Evolutionary conservation across 1,140 invertebrate genomes (phyloP), one percentile per base, ranked within the genome.

Genomic region (Lasaia peninsularis): DNA sequence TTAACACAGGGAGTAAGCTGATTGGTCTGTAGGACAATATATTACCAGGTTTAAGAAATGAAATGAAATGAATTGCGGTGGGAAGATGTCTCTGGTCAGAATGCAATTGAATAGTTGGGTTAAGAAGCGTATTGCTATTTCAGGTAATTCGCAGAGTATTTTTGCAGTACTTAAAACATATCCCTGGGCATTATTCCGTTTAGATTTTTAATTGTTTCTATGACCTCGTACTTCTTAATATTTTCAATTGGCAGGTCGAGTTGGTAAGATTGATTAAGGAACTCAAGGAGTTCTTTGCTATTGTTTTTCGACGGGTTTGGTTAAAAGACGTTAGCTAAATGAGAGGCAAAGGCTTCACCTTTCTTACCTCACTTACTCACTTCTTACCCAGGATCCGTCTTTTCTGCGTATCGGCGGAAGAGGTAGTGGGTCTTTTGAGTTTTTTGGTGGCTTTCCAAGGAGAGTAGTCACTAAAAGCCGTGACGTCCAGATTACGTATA

Each of bases 361-460:
- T 67, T 71, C 0, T 67, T n/a, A n/a, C n/a, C n/a, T n/a, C n/a
- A n/a, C 64, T 8, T 8, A 4, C 31, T 62, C 61, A 32, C 18
- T 63, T 12, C 14, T 49, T n/a, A 54, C 65, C 62, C 62, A 65
- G 1, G n/a, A 28, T 14, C 10, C 24, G 33, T 61, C 40, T 11
- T n/a, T 6, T 53, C 21, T 54, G 7, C 50, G 40, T 14, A 71
- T 28, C 1, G 60, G 57, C 1, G 65, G 55, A 9, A 16, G 12
- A 28, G 2, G 1, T 6, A 16, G 33, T 16, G 1, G 65, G 64
- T 10, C 62, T 31, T 35, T 65, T 67, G 12, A 71, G 31, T 32
- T 65, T 61, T 18, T 48, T 60, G 0, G 60, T 63, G 0, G 56
- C 58, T 44, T 73, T 73, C 60, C 58, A 69, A 1, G 69, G 44